Evolutionary conservation across 2,888 invertebrate species (phyloP), one percentile per base, ranked within the genome.

Genomic region (Thumatha senex): DNA sequence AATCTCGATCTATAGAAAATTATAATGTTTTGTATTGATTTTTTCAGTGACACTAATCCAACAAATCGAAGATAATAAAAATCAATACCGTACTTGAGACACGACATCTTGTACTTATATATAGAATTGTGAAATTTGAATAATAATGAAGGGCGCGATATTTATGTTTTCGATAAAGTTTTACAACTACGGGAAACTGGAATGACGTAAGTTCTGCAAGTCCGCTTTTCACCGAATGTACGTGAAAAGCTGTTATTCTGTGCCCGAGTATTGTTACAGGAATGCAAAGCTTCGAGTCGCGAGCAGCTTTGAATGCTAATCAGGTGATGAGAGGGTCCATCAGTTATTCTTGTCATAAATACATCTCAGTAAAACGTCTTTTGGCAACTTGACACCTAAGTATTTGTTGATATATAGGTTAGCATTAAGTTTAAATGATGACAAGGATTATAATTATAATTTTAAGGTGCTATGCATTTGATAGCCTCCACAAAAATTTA

Each of bases 161-260:
- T 62, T 80, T 74, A 74, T 77, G 73, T 76, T 76, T 75, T 72
- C 53, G 65, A 56, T 58, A 68, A 76, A 75, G 69, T 76, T 76
- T 66, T 63, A 64, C 64, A 68, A 72, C 72, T 64, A 73, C 70
- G 66, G 72, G 75, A 79, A 80, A 82, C 74, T 81, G 70, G 70
- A 63, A 70, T 78, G 77, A 78, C 72, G 77, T 76, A 78, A 80
- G 82, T 82, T 78, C 73, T 77, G 78, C 76, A 83, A 83, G 79
- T 78, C 76, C 74, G 77, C 81, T 80, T 86, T 87, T 89, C 82
- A 84, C 74, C 70, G 70, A 76, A 70, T 76, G 83, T 80, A 88
- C 89, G 88, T 85, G 89, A 80, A 76, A 78, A 79, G 87, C 83
- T 89, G 89, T 89, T 88, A 89, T 89, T 89, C 87, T 79, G 82